Percentiles rank a stretch among this genome's conserved stretches.
These are phyloP conservation scores for Aethina tumida DNA, from an alignment of 1,140 invertebrate species.

Conservation along the genomic window DNA sequence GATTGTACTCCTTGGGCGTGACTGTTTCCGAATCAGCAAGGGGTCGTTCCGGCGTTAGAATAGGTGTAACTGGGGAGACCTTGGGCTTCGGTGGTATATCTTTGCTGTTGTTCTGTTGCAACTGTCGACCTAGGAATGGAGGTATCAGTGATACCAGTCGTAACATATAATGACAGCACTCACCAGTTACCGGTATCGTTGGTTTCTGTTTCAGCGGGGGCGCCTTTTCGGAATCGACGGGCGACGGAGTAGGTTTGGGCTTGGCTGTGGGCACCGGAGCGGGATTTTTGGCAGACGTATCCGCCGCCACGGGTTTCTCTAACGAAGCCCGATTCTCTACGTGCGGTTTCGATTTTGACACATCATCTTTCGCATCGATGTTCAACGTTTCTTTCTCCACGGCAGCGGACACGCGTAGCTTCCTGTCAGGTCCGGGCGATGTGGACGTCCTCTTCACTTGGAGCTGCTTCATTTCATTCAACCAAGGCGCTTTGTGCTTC, in stretches of 20 bases:
- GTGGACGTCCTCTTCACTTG: slow-evolving; percentile 50
- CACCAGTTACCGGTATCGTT: not conserved
- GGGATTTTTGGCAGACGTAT: slow-evolving; percentile 8
- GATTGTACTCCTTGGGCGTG: slow-evolving; percentile 27
- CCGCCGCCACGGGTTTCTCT: not conserved
- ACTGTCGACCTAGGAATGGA: too few species aligned
- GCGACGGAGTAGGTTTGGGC: slow-evolving; percentile 3
- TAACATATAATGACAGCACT: too few species aligned
- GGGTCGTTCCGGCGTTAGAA: not conserved
- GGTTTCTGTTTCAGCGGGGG: not conserved
- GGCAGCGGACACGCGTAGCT: too few species aligned
- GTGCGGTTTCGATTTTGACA: slow-evolving; percentile 6
- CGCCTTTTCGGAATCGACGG: slow-evolving; percentile 2
- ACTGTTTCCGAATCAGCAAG: too few species aligned
- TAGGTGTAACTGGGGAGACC: slow-evolving; percentile 1
- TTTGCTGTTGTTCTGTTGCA: not conserved
- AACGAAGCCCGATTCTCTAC: not conserved
- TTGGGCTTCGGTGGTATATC: not conserved
- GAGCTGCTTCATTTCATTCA: slow-evolving; percentile 56
- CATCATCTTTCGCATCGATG: slow-evolving; percentile 7
- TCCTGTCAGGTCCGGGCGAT: slow-evolving; percentile 30
- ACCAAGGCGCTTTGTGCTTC: slow-evolving; percentile 55
- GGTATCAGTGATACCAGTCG: too few species aligned
- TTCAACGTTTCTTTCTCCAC: slow-evolving; percentile 15
- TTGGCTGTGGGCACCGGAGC: slow-evolving; percentile 12